Conservation (phyloP, 2,888 invertebrate species). For the Aquatica leii region DNA sequence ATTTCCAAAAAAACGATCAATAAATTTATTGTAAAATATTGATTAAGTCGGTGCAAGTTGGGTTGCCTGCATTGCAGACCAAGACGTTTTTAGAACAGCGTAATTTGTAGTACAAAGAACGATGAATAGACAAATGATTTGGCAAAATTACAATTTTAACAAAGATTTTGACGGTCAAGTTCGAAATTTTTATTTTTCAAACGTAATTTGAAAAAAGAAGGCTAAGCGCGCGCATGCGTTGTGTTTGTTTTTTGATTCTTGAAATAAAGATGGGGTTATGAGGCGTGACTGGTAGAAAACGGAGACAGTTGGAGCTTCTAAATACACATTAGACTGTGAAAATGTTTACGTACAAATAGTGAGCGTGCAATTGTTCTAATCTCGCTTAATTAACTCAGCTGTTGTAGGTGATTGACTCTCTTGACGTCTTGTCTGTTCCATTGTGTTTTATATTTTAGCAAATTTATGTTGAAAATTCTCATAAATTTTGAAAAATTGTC, state of each 20-base stretch:
- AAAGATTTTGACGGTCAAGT: conserved; percentile 52
- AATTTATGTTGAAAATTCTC: conserved; percentile 35
- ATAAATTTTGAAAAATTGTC: conserved; percentile 19
- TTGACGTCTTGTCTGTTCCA: conserved; percentile 50
- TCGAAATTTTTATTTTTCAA: conserved; percentile 37
- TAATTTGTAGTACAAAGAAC: no score
- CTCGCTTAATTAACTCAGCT: conserved; percentile 55
- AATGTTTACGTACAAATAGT: conserved; percentile 26
- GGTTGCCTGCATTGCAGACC: no score
- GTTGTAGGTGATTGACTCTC: conserved; percentile 59
- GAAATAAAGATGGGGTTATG: background rate
- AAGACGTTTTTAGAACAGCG: no score
- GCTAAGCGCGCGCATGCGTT: conserved; percentile 41
- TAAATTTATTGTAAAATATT: no score
- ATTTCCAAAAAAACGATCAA: no score
- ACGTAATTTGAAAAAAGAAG: conserved; percentile 22
- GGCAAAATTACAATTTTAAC: conserved; percentile 15
- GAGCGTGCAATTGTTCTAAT: conserved; percentile 50
- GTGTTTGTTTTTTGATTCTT: conserved; percentile 23
- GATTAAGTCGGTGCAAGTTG: no score
- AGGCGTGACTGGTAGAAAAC: background rate
- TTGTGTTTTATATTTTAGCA: conserved; percentile 49
- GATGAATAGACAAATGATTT: no score
- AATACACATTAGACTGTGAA: conserved; percentile 52
- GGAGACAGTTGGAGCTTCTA: conserved; percentile 7